Evolutionary conservation across 2,797 vertebrate genomes (phyloP).

Genomic region (Gymnoscopelus microlampas): DNA sequence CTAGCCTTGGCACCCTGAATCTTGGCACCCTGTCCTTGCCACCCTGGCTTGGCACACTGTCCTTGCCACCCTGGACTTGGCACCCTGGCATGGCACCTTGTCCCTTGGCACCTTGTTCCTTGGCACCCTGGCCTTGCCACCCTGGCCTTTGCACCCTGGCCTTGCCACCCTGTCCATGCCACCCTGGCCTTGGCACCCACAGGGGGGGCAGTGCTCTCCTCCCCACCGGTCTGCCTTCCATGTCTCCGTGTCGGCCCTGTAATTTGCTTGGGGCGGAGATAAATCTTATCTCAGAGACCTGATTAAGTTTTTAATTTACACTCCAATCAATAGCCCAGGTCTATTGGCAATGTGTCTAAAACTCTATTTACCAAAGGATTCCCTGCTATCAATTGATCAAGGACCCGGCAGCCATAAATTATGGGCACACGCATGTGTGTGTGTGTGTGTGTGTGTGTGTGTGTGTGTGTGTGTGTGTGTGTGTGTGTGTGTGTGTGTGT

Average conservation of each 20-base stretch:
- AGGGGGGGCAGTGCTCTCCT: constrained; percentile 65
- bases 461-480: constrained; percentile 17
- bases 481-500: constrained; percentile 6
- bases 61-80: no score
- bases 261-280: constrained; percentile 86
- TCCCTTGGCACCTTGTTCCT: constrained; percentile 6
- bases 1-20: constrained; percentile 56
- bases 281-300: constrained; percentile 91
- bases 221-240: constrained; percentile 65
- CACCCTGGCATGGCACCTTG: no score
- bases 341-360: constrained; percentile 99
- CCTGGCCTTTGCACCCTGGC: neutral
- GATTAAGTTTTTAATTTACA: constrained; percentile 99
- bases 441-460: constrained; percentile 26
- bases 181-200: constrained; percentile 58
- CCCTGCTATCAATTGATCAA: constrained; percentile 99
- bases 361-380: constrained; percentile 99
- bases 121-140: no score
- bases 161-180: constrained; percentile 6
- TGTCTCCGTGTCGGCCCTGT: constrained; percentile 77
- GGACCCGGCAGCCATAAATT: constrained; percentile 97
- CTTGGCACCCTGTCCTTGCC: constrained; percentile 52
- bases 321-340: constrained; percentile 98
- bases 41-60: no score
- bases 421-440: constrained; percentile 71